Evolutionary conservation across 1,140 invertebrate genomes (phyloP).

Genomic region (Pogonus chalceus): DNA sequence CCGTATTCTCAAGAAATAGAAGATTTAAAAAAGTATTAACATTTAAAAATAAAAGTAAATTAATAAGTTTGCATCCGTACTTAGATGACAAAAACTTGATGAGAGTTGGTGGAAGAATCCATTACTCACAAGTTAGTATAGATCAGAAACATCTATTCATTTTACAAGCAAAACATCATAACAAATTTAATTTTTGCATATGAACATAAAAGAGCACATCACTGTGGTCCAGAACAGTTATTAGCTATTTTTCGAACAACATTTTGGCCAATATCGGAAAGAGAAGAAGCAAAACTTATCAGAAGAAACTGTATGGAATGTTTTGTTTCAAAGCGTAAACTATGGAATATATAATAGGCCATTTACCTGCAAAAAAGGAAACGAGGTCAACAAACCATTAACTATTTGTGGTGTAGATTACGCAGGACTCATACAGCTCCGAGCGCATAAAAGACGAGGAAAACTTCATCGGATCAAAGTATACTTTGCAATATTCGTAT

Average conservation of each 20-base stretch:
- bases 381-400: conserved; percentile 1
- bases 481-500: conserved; percentile 18
- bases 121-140: conserved; percentile 14
- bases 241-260: conserved; percentile 15
- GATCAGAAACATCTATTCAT: conserved; percentile 23
- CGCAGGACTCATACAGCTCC: too few relatives aligned
- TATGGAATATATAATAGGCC: not conserved
- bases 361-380: not conserved
- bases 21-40: conserved; percentile 4
- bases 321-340: too few relatives aligned
- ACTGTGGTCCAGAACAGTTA: conserved; percentile 20
- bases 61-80: conserved; percentile 18
- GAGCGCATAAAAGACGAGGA: conserved; percentile 18
- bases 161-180: conserved; percentile 19
- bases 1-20: conserved; percentile 7
- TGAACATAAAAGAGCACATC: conserved; percentile 18
- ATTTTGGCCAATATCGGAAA: conserved; percentile 20
- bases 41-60: conserved; percentile 11
- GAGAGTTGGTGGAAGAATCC: conserved; percentile 24
- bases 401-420: too few relatives aligned
- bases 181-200: conserved; percentile 18
- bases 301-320: too few relatives aligned
- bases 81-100: conserved; percentile 19
- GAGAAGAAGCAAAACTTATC: too few relatives aligned
- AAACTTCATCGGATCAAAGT: conserved; percentile 20